A percentile compares a stretch with the other conserved stretches of the same genome.
phyloP scores from a whole-genome alignment of 2,113 vertebrate species.

The Pundamilia nyererei region DNA sequence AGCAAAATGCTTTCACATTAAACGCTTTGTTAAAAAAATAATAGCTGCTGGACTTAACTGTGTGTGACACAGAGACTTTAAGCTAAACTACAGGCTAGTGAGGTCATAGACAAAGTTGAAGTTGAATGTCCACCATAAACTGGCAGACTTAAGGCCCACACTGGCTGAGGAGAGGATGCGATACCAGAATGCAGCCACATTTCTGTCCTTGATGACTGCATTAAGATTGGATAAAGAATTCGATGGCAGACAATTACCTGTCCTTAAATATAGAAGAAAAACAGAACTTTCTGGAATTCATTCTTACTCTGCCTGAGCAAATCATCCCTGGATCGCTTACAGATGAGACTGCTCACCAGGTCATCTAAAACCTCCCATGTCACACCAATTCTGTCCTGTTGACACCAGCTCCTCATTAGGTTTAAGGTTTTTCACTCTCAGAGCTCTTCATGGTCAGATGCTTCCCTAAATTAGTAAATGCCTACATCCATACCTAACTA shows the following conservation, averaged over 20 bases:
- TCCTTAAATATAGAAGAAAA: background rate
- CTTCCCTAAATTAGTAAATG: background rate
- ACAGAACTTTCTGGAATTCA: background rate
- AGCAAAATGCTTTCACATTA: background rate
- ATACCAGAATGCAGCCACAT: background rate
- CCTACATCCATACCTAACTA: background rate
- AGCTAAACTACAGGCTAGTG: background rate
- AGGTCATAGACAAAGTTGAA: background rate
- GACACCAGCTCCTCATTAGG: background rate
- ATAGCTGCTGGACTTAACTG: background rate
- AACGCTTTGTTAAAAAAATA: background rate
- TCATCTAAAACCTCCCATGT: background rate
- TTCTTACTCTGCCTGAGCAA: background rate
- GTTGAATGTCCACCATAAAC: background rate
- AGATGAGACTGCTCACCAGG: background rate
- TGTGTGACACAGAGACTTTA: background rate
- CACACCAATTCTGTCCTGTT: background rate
- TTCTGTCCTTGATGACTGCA: background rate
- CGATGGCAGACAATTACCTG: background rate
- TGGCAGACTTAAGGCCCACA: background rate
- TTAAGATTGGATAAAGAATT: background rate
- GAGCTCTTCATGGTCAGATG: background rate
- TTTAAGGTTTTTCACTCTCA: background rate
- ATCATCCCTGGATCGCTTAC: background rate
- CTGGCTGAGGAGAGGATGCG: background rate